Conservation (phyloP, 2,113 vertebrate species). For the Actinemys pallida region DNA sequence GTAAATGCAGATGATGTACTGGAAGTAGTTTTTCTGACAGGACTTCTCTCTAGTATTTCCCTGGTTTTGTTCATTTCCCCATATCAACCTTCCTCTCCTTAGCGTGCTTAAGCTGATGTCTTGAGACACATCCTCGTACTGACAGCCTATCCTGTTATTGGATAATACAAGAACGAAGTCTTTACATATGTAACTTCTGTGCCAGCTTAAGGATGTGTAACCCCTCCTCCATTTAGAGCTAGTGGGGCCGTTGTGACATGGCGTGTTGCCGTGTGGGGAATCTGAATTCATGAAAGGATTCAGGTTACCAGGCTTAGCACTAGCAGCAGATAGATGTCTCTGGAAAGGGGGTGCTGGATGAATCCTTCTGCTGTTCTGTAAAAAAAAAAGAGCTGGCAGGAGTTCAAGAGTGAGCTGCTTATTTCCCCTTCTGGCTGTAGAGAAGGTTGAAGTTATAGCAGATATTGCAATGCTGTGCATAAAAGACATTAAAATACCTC, state of each 20-base stretch:
- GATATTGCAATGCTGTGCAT: not conserved
- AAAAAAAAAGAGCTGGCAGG: conserved; percentile 33
- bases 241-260: conserved; percentile 46
- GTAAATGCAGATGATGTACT: not conserved
- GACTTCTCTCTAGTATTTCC: conserved; percentile 29
- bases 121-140: not conserved
- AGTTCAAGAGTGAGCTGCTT: conserved; percentile 49
- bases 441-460: conserved; percentile 54
- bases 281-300: conserved; percentile 79
- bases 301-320: conserved; percentile 72
- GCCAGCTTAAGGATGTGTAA: conserved; percentile 63
- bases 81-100: conserved; percentile 32
- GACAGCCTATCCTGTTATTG: conserved; percentile 28
- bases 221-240: conserved; percentile 63
- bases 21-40: conserved; percentile 32
- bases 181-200: conserved; percentile 68
- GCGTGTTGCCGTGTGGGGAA: conserved; percentile 53
- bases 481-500: not conserved
- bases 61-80: conserved; percentile 66
- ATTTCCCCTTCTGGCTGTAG: conserved; percentile 56
- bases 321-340: conserved; percentile 54
- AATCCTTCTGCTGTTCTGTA: conserved; percentile 50
- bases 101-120: conserved; percentile 59
- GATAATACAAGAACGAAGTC: conserved; percentile 19
- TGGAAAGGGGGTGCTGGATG: conserved; percentile 46